Conservation (phyloP, 2,888 invertebrate genomes). For the Carcina quercana region DNA sequence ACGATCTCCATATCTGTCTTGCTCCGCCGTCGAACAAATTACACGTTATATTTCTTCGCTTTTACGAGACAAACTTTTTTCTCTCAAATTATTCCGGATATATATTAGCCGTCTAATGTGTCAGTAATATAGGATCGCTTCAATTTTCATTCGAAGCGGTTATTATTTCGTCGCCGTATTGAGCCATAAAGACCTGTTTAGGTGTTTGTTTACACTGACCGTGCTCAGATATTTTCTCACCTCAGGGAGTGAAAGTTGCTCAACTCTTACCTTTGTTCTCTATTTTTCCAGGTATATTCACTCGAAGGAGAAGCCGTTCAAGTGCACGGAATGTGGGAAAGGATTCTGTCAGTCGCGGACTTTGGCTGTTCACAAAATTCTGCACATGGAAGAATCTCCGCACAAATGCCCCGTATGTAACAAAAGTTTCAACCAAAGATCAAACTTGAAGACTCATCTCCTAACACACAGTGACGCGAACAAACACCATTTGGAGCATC, state of each 20-base stretch:
- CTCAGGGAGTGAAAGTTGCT: constrained; percentile 36
- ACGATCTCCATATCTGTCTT: constrained; percentile 71
- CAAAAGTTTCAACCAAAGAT: constrained; percentile 93
- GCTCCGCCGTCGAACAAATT: constrained; percentile 69
- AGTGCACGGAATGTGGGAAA: constrained; percentile 96
- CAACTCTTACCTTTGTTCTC: constrained; percentile 27
- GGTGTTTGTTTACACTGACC: constrained; percentile 36
- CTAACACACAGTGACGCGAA: constrained; percentile 87
- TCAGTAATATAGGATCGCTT: constrained; percentile 44
- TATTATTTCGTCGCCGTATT: constrained; percentile 37
- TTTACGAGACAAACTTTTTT: constrained; percentile 65
- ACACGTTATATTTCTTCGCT: constrained; percentile 71
- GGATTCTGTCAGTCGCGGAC: constrained; percentile 99
- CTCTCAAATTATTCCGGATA: constrained; percentile 42
- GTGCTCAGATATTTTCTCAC: constrained; percentile 25
- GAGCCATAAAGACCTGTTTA: constrained; percentile 34
- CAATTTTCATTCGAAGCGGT: constrained; percentile 43
- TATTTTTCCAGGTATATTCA: constrained; percentile 90
- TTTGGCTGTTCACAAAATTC: constrained; percentile 94
- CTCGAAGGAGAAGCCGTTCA: constrained; percentile 98
- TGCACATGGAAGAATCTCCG: constrained; percentile 94
- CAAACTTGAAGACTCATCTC: constrained; percentile 92
- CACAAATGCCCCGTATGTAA: constrained; percentile 94
- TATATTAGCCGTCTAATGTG: constrained; percentile 56
- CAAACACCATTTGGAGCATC: constrained; percentile 63